A percentile compares a stretch with the other conserved stretches of the same genome.
These are phyloP conservation scores for Neoascia interrupta DNA, from an alignment of 2,888 invertebrate genomes.

Conservation along the genomic window DNA sequence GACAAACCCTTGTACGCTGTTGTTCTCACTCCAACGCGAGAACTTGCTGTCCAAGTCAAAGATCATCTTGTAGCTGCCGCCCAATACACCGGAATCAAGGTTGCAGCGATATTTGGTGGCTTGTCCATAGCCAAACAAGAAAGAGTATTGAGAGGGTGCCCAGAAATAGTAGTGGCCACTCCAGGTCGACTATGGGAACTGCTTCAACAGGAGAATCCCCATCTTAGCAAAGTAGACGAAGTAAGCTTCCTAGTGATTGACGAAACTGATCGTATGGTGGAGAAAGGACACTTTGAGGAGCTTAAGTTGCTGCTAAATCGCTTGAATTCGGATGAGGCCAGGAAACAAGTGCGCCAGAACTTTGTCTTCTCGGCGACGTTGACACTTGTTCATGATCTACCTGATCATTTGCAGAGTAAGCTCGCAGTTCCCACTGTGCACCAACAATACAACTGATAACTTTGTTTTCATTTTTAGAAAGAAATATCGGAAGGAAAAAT, in stretches of 20 bases:
- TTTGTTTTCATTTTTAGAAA: slow-evolving; percentile 72
- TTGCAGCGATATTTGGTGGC: slow-evolving; percentile 95
- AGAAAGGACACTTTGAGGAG: slow-evolving; percentile 97
- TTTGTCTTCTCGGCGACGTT: slow-evolving; percentile 99
- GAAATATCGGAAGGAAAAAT: slow-evolving; percentile 75
- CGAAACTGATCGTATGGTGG: slow-evolving; percentile 99
- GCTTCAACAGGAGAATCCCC: slow-evolving; percentile 87
- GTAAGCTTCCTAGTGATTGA: slow-evolving; percentile 96
- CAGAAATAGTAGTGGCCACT: slow-evolving; percentile 97
- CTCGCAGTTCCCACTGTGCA: no score
- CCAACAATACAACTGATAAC: no score
- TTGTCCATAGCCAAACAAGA: slow-evolving; percentile 96
- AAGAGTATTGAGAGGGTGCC: slow-evolving; percentile 88
- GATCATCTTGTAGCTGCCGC: slow-evolving; percentile 90
- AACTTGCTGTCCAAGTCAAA: slow-evolving; percentile 96
- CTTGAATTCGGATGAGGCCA: slow-evolving; percentile 86
- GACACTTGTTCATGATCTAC: slow-evolving; percentile 93
- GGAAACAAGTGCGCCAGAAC: slow-evolving; percentile 87
- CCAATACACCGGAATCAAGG: slow-evolving; percentile 87
- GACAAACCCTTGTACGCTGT: slow-evolving; percentile 86
- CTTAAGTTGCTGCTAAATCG: slow-evolving; percentile 88
- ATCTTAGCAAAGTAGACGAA: slow-evolving; percentile 86
- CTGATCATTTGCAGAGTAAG: slow-evolving; percentile 85
- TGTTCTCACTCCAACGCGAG: slow-evolving; percentile 96
- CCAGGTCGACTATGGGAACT: slow-evolving; percentile 99